Conservation (phyloP, 2,113 vertebrate species). For the Scomber japonicus region DNA sequence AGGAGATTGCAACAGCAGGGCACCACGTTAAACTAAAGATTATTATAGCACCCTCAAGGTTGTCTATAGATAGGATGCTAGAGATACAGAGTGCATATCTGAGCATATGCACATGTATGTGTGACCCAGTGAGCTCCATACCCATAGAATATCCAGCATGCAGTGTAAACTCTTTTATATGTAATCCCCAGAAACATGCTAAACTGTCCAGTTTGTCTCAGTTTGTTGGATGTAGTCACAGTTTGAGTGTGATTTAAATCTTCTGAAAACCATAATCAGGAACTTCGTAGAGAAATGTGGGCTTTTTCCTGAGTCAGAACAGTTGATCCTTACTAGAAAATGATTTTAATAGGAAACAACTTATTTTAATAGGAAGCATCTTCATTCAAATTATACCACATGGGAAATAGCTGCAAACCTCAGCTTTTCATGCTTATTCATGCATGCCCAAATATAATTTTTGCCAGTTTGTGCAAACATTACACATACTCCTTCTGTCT, state of each 20-base stretch:
- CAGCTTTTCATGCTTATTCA: slow-evolving; percentile 31
- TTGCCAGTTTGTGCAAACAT: slow-evolving; percentile 5
- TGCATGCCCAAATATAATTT: slow-evolving; percentile 23
- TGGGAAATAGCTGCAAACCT: slow-evolving; percentile 8
- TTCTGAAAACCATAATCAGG: slow-evolving; percentile 15
- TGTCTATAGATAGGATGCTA: slow-evolving; percentile 28
- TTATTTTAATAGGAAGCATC: slow-evolving; percentile 42
- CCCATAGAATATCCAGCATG: slow-evolving; percentile 19
- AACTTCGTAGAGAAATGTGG: slow-evolving; percentile 20
- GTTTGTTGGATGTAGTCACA: not conserved
- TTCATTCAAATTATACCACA: slow-evolving; percentile 26
- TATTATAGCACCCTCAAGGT: slow-evolving; percentile 13
- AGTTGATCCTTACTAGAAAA: slow-evolving; percentile 4
- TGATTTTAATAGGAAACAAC: slow-evolving; percentile 14
- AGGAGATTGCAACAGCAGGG: slow-evolving; percentile 26
- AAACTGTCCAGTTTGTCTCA: not conserved
- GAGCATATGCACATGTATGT: slow-evolving; percentile 9
- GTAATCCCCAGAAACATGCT: not conserved
- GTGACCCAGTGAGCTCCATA: not conserved
- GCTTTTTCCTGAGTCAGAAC: slow-evolving; percentile 10
- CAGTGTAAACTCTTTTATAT: slow-evolving; percentile 38
- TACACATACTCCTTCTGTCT: not conserved
- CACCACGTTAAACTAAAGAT: slow-evolving; percentile 35
- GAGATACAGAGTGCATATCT: slow-evolving; percentile 13
- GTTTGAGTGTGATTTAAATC: slow-evolving; percentile 19